Evolutionary conservation across 64 coral and sea anemone species (phyloP).

Genomic region (Dendrophyllia cribrosa): DNA sequence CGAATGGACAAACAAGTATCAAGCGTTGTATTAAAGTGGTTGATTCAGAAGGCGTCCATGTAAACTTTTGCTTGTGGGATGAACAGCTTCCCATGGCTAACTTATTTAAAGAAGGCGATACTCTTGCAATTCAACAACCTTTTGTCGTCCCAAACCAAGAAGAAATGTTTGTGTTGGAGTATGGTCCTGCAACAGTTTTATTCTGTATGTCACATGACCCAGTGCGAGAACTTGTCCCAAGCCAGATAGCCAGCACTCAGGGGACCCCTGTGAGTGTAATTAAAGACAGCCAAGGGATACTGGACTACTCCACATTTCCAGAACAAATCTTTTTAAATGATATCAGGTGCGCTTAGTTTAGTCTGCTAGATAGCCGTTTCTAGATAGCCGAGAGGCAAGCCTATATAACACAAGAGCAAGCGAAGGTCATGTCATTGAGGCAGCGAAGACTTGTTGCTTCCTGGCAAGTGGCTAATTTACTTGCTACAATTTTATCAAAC

Average conservation of each 20-base stretch:
- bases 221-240: slow-evolving; percentile 72
- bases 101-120: slow-evolving; percentile 91
- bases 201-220: slow-evolving; percentile 70
- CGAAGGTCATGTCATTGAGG: no score
- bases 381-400: no score
- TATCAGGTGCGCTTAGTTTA: slow-evolving; percentile 58
- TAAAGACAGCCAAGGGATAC: slow-evolving; percentile 92
- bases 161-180: slow-evolving; percentile 89
- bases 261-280: slow-evolving; percentile 75
- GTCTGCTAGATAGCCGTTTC: no score
- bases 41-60: slow-evolving; percentile 81
- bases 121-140: slow-evolving; percentile 81
- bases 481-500: no score
- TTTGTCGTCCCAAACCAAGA: slow-evolving; percentile 77
- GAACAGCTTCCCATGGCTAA: slow-evolving; percentile 85
- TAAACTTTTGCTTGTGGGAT: slow-evolving; percentile 88
- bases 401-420: no score
- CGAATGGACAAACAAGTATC: slow-evolving; percentile 86
- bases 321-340: slow-evolving; percentile 89
- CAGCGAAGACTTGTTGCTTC: no score
- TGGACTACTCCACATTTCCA: slow-evolving; percentile 93
- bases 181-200: slow-evolving; percentile 91
- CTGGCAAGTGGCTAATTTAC: no score
- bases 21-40: slow-evolving; percentile 76
- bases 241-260: slow-evolving; percentile 69